Percentiles rank a stretch among this genome's conserved stretches.
Evolutionary conservation across 2,888 invertebrate genomes (phyloP).

Genomic region (Drosophila prolongata): DNA sequence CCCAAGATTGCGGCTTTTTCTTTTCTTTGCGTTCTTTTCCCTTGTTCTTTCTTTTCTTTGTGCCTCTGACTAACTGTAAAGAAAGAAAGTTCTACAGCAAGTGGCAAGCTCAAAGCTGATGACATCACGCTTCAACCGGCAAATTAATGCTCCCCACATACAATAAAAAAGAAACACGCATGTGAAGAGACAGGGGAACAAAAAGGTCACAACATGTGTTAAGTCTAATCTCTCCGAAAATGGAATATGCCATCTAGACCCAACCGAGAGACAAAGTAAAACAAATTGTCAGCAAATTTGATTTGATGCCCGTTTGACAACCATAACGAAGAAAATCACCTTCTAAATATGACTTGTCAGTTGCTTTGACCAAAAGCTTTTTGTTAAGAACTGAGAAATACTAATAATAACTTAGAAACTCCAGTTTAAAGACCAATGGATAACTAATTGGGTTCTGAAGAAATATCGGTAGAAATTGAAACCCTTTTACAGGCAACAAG

Average conservation of each 20-base stretch:
- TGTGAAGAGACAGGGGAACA: conserved; percentile 18
- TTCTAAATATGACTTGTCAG: conserved; percentile 9
- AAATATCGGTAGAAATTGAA: no score
- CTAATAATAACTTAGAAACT: neutral
- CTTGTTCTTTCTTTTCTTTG: conserved; percentile 4
- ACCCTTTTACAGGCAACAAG: no score
- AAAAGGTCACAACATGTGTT: conserved; percentile 40
- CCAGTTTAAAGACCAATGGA: neutral
- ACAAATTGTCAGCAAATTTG: conserved; percentile 41
- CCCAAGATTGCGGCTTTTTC: conserved; percentile 22
- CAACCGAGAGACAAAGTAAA: conserved; percentile 12
- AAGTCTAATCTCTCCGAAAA: conserved; percentile 48
- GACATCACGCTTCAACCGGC: conserved; percentile 69
- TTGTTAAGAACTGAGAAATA: neutral
- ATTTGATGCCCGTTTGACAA: conserved; percentile 37
- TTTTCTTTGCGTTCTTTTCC: conserved; percentile 11
- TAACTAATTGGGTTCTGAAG: no score
- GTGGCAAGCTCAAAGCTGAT: conserved; percentile 58
- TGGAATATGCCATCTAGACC: conserved; percentile 41
- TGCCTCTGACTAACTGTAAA: conserved; percentile 34
- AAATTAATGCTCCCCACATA: conserved; percentile 59
- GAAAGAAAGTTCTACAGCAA: conserved; percentile 60
- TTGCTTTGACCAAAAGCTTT: conserved; percentile 9
- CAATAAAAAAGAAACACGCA: conserved; percentile 30
- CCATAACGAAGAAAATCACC: conserved; percentile 3